Conservation (phyloP, 2,113 vertebrate genomes). For the Centropristis striata region DNA sequence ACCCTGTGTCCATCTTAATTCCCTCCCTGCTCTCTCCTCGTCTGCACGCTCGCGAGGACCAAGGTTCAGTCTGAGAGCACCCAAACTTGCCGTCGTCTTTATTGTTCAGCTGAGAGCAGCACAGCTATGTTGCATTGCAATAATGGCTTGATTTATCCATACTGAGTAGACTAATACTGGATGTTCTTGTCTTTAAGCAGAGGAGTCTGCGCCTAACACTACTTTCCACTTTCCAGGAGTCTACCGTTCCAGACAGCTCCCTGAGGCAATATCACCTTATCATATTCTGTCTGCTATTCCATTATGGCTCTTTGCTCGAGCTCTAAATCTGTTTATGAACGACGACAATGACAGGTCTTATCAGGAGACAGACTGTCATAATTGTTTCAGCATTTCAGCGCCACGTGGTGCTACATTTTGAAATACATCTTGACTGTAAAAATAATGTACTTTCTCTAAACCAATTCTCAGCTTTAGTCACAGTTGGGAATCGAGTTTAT, state of each 20-base stretch:
- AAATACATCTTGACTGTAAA: slow-evolving; percentile 37
- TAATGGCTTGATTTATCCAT: slow-evolving; percentile 37
- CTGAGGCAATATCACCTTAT: slow-evolving; percentile 57
- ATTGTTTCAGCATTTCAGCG: slow-evolving; percentile 46
- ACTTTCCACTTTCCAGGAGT: slow-evolving; percentile 34
- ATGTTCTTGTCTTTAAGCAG: slow-evolving; percentile 42
- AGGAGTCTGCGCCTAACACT: slow-evolving; percentile 11
- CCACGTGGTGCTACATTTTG: slow-evolving; percentile 8
- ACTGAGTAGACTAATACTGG: slow-evolving; percentile 41
- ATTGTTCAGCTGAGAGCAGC: background rate
- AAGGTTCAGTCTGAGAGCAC: background rate
- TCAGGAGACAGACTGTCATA: slow-evolving; percentile 47
- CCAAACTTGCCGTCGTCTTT: background rate
- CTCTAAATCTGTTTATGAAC: slow-evolving; percentile 64
- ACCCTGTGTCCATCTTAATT: slow-evolving; percentile 11
- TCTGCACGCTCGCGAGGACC: background rate
- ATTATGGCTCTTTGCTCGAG: slow-evolving; percentile 30
- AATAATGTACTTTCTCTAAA: slow-evolving; percentile 42
- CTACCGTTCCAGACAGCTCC: slow-evolving; percentile 36
- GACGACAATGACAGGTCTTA: slow-evolving; percentile 49
- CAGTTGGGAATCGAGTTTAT: slow-evolving; percentile 6
- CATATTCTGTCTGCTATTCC: slow-evolving; percentile 56
- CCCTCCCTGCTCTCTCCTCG: background rate
- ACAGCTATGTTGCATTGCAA: background rate
- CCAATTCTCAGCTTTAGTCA: slow-evolving; percentile 24